phyloP scores from a whole-genome alignment of 2,888 invertebrate species.

The Rhogogaster chlorosoma region DNA sequence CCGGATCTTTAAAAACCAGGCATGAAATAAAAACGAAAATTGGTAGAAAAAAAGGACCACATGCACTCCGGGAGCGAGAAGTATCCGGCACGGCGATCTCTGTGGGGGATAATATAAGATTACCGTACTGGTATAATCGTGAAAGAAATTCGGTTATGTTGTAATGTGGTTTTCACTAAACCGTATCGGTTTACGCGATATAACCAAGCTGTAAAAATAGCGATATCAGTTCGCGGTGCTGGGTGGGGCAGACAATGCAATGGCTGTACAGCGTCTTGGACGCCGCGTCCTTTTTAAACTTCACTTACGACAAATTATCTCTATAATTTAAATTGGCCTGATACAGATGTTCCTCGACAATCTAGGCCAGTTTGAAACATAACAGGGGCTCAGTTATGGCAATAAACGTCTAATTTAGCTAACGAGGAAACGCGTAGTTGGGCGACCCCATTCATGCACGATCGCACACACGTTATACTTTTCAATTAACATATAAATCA shows the following conservation, averaged over 20 bases:
- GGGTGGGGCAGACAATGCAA: slow-evolving; percentile 74
- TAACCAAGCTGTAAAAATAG: slow-evolving; percentile 57
- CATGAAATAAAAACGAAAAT: background rate
- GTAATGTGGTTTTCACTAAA: background rate
- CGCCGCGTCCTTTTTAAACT: slow-evolving; percentile 61
- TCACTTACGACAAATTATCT: background rate
- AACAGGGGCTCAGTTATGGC: background rate
- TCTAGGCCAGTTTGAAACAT: background rate
- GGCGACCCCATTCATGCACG: slow-evolving; percentile 62
- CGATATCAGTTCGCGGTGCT: slow-evolving; percentile 59
- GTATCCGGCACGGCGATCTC: background rate
- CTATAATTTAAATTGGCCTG: background rate
- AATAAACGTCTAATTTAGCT: slow-evolving; percentile 56
- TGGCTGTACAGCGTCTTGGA: slow-evolving; percentile 71
- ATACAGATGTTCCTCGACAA: background rate
- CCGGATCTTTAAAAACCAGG: background rate
- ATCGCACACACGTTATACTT: slow-evolving; percentile 33
- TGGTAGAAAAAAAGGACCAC: background rate
- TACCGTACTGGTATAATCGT: background rate
- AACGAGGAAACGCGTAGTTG: slow-evolving; percentile 67
- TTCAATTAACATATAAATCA: background rate
- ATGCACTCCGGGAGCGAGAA: slow-evolving; percentile 19
- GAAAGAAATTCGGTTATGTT: background rate
- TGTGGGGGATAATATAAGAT: slow-evolving; percentile 27
- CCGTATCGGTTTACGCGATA: slow-evolving; percentile 18